Base-by-base conservation (phyloP, 2,797 vertebrate genomes). In the Sebastes steindachneri region DNA sequence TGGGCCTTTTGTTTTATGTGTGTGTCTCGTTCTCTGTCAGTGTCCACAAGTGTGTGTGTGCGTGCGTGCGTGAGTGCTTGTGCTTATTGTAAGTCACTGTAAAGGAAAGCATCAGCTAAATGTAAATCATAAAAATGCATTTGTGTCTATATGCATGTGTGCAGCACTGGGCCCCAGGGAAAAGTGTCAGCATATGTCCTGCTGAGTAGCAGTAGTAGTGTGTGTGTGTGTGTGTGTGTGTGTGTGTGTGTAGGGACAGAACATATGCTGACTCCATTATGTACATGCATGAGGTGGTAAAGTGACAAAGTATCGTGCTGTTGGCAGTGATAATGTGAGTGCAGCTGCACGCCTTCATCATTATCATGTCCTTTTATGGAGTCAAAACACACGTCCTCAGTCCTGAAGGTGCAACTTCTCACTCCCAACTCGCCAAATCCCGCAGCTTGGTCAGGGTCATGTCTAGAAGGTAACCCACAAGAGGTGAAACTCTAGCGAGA, bases 81-180 rank as follows among this genome's bases (percentile, higher is more conserved):
- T 23, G 81, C 63, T 41, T 5, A 41, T 17, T 66, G 60, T 33
- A 21, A 55, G 60, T 60, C 53, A 29, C 1, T 26, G 67, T 80
- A 78, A 79, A 84, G 76, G 57, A 75, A 65, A 69, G 57, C 75
- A 72, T 86, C 75, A 88, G 77, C 78, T 71, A 84, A 85, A 88
- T 84, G 66, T 66, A 88, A 87, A 89, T 81, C 59, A 57, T 62
- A 79, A 83, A 8, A 73, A 70, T 63, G 55, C 75, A 55, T 83
- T 37, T 83, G 45, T 75, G 54, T 51, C 14, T 70, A 19, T 73
- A 75, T 73, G 63, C 72, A 68, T 72, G 73, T 28, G 62, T 63
- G 26, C 71, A 31, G 48, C 14, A 17, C 53, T 57, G 7, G 35
- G 23, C 75, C 68, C 65, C 2, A 9, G 70, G 80, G 68, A 35